Percentiles rank a stretch among this genome's conserved stretches.
These are phyloP conservation scores for Colius striatus DNA, from an alignment of 2,113 vertebrate species.

Conservation along the genomic window DNA sequence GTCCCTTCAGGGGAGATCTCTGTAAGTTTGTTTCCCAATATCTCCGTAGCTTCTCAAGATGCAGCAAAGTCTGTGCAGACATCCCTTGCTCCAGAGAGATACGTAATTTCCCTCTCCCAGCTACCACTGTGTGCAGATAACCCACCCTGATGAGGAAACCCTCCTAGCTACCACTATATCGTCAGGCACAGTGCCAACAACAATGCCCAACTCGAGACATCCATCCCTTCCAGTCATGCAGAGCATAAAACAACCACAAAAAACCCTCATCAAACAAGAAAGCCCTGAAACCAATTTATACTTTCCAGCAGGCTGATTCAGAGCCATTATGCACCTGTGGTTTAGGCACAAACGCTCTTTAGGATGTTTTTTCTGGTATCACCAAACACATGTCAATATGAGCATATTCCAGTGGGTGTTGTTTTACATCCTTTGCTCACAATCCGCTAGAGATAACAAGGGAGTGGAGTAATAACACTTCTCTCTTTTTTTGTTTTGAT, in stretches of 20 bases:
- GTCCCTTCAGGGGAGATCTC: not conserved
- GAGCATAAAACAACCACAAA: rapidly evolving
- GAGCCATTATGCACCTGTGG: not conserved
- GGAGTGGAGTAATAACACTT: not conserved
- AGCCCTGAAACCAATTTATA: not conserved
- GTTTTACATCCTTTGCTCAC: not conserved
- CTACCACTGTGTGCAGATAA: not conserved
- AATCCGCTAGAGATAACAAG: rapidly evolving
- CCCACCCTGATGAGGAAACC: not conserved
- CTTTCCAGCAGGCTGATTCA: not conserved
- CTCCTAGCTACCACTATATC: rapidly evolving
- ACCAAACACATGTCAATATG: rapidly evolving
- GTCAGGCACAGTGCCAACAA: not conserved
- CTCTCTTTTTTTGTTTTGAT: not conserved
- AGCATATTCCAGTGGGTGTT: no score
- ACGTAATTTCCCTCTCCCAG: not conserved
- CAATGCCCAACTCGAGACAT: no score
- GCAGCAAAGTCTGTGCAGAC: not conserved
- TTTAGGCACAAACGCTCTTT: not conserved
- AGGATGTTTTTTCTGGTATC: not conserved
- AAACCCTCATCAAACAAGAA: rapidly evolving
- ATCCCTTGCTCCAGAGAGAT: rapidly evolving
- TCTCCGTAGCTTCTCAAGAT: not conserved
- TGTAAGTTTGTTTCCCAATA: not conserved
- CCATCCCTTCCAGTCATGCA: not conserved